Evolutionary conservation across 2,113 vertebrate genomes (phyloP).

Genomic region (Oenanthe melanoleuca): DNA sequence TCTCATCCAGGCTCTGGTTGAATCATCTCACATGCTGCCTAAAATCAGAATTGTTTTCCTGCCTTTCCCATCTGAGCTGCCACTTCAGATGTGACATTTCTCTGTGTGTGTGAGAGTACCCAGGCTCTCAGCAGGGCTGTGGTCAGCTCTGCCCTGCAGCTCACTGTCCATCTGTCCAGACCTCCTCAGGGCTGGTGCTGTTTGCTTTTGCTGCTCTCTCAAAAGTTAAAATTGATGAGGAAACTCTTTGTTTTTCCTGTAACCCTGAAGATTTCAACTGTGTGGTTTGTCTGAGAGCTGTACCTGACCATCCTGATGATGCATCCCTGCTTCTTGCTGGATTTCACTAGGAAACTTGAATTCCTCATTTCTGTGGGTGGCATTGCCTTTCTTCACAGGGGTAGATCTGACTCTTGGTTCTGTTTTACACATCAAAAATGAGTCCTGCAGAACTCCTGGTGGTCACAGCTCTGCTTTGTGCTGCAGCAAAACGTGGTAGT

Average conservation of each 20-base stretch:
- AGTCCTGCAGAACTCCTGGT: background rate
- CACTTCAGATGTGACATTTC: background rate
- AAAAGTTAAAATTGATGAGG: background rate
- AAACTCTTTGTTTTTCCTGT: background rate
- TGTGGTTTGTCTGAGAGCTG: background rate
- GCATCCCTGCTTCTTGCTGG: background rate
- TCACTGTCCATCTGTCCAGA: background rate
- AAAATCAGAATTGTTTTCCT: background rate
- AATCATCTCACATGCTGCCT: background rate
- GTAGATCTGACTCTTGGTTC: background rate
- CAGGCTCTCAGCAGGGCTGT: background rate
- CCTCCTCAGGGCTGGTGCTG: background rate
- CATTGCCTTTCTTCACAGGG: background rate
- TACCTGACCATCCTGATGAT: background rate
- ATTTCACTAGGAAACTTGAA: background rate
- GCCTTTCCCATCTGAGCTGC: conserved; percentile 14
- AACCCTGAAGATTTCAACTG: background rate
- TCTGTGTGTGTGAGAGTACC: background rate
- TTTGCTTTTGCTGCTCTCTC: background rate
- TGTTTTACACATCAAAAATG: background rate
- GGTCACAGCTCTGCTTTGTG: background rate
- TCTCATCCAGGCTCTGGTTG: background rate
- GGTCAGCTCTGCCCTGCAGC: background rate
- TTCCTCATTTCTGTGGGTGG: background rate
- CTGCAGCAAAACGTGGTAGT: background rate